Evolutionary conservation across 2,888 invertebrate genomes (phyloP).

Genomic region (Agrochola macilenta): DNA sequence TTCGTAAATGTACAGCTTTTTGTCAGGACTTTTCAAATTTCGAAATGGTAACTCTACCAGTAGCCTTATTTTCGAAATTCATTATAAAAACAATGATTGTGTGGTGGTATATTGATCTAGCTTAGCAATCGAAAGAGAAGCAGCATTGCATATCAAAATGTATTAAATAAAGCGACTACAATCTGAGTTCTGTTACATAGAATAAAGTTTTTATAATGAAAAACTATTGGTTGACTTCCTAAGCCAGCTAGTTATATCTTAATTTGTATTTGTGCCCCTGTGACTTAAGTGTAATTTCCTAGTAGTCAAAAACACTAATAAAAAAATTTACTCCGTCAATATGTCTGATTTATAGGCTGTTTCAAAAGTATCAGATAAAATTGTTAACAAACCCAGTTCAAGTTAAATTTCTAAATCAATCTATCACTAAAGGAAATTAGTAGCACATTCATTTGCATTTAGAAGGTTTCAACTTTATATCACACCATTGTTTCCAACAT

Average conservation of each 20-base stretch:
- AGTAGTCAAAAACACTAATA: not conserved
- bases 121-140: not conserved
- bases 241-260: not conserved
- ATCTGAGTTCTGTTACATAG: not conserved
- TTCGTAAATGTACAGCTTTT: not conserved
- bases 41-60: not conserved
- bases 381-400: too few relatives aligned
- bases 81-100: not conserved
- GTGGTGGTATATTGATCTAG: not conserved
- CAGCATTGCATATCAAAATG: not conserved
- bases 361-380: too few relatives aligned
- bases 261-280: conserved; percentile 27
- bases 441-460: too few relatives aligned
- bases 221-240: not conserved
- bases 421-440: too few relatives aligned
- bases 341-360: not conserved
- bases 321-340: not conserved
- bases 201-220: not conserved
- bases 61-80: not conserved
- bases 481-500: too few relatives aligned
- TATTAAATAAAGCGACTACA: not conserved
- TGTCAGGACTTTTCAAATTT: not conserved
- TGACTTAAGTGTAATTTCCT: conserved; percentile 1
- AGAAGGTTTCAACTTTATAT: too few relatives aligned
- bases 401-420: too few relatives aligned